Evolutionary conservation across 2,113 vertebrate genomes (phyloP), one percentile per base, ranked within the genome.

Genomic region (Engystomops pustulosus): DNA sequence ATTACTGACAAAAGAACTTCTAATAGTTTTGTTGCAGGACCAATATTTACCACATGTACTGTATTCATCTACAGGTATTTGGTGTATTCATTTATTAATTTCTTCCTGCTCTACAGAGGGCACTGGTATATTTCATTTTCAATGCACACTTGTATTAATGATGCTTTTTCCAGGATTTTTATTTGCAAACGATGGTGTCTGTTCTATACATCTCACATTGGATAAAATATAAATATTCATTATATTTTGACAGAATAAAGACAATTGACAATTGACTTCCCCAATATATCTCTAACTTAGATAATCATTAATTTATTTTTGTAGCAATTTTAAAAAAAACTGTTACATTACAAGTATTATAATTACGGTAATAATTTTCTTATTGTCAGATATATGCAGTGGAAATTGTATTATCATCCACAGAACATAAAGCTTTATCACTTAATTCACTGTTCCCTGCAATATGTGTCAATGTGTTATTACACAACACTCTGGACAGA

Each of bases 391-490:
- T 6, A 30, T 58, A 71, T 44, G 41, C 25, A 41, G 23, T 36
- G 58, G 12, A 30, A 71, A 82, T 20, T 58, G 36, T 36, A 60
- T 71, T 71, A 20, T 45, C 49, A 82, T 18, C 15, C 30, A 30
- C 2, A 36, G 47, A 58, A 72, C 36, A 70, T 44, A 72, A 47
- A 71, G 68, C 23, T 44, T 60, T 71, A 82, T 82, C 80, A 53
- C 49, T 81, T 82, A 34, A 45, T 74, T 74, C 36, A n/a, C 53
- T 60, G 68, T 17, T 74, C 15, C 44, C 78, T 80, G 38, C 17
- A 78, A 36, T 45, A 81, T 38, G 34, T 71, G 80, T 53, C 68
- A 72, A 81, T 72, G 65, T 55, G 32, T 53, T 58, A 41, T 81
- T 44, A 41, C 68, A 81, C 47, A 71, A 25, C 17, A 53, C 47